A percentile compares a stretch with the other conserved stretches of the same genome.
Evolutionary conservation across 2,888 invertebrate genomes (phyloP).

Genomic region (Ennomos quercinarius): DNA sequence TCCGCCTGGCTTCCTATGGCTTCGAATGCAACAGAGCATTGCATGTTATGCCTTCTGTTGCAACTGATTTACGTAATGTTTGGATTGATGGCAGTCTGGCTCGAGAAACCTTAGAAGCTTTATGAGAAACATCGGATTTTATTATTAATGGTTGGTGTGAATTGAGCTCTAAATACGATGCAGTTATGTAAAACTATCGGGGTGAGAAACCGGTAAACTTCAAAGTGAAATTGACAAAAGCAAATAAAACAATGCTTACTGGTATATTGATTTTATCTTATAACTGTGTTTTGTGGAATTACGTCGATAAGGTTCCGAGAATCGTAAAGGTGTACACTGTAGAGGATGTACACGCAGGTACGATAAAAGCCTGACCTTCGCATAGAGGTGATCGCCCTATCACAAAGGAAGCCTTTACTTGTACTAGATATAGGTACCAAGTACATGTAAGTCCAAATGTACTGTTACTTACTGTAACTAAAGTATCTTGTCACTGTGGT

Average conservation of each 20-base stretch:
- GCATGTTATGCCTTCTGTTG: slow-evolving; percentile 38
- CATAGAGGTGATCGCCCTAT: slow-evolving; percentile 61
- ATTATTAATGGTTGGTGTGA: no score
- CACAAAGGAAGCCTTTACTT: slow-evolving; percentile 55
- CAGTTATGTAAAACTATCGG: no score
- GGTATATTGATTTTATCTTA: slow-evolving; percentile 8
- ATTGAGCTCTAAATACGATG: no score
- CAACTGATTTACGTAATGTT: slow-evolving; percentile 32
- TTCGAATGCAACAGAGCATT: slow-evolving; percentile 44
- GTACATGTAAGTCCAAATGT: slow-evolving; percentile 24
- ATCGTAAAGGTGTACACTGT: slow-evolving; percentile 44
- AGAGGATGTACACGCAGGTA: slow-evolving; percentile 45
- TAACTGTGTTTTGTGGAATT: slow-evolving; percentile 22
- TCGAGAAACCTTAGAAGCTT: slow-evolving; percentile 10
- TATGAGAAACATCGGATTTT: background rate
- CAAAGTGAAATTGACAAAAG: no score
- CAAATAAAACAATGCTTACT: slow-evolving; percentile 11
- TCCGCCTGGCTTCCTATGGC: slow-evolving; percentile 52
- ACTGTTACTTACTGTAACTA: no score
- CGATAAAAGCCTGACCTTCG: slow-evolving; percentile 56
- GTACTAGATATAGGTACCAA: slow-evolving; percentile 43
- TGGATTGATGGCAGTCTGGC: slow-evolving; percentile 9
- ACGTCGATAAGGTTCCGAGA: slow-evolving; percentile 32
- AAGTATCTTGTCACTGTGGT: slow-evolving; percentile 15
- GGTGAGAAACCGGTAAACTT: no score